Evolutionary conservation across 2,888 invertebrate species (phyloP).

Genomic region (Theodoxus fluviatilis): DNA sequence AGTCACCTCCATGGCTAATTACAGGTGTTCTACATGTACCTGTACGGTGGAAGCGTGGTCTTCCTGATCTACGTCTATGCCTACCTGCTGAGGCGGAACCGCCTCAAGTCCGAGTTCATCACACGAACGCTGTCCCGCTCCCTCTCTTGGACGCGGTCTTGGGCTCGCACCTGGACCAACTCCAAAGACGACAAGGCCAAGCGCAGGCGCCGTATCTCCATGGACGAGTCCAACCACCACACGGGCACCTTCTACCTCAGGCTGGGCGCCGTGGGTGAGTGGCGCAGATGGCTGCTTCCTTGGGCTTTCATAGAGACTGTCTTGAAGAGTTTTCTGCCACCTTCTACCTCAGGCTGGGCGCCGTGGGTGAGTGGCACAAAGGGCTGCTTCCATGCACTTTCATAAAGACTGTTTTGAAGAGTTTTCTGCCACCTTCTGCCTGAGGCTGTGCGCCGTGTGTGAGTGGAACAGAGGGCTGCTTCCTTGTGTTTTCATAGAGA

Average conservation of each 20-base stretch:
- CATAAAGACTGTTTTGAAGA: no score
- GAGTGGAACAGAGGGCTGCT: no score
- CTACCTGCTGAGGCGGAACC: constrained; percentile 37
- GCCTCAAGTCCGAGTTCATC: constrained; percentile 29
- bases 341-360: constrained; percentile 45
- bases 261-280: constrained; percentile 44
- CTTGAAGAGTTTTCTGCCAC: no score
- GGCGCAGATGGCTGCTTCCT: no score
- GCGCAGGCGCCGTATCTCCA: constrained; percentile 33
- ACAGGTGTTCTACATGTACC: constrained; percentile 47
- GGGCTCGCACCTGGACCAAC: constrained; percentile 29
- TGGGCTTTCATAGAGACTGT: no score
- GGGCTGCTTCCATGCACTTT: no score
- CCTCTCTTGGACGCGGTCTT: constrained; percentile 31
- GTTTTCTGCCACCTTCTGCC: constrained; percentile 45
- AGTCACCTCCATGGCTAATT: not conserved
- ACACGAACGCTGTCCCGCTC: constrained; percentile 30
- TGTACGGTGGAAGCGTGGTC: constrained; percentile 41
- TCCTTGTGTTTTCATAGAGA: no score
- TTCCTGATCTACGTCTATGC: constrained; percentile 45
- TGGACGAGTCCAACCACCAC: constrained; percentile 35
- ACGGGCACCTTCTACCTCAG: constrained; percentile 45
- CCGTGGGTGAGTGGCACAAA: constrained; percentile 43
- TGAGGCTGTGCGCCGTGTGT: constrained; percentile 45
- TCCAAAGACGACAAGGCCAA: not conserved